Evolutionary conservation across 30 jellyfish, hydroid and myxozoan genomes (phyloP).

Genomic region (Aurelia sp.): DNA sequence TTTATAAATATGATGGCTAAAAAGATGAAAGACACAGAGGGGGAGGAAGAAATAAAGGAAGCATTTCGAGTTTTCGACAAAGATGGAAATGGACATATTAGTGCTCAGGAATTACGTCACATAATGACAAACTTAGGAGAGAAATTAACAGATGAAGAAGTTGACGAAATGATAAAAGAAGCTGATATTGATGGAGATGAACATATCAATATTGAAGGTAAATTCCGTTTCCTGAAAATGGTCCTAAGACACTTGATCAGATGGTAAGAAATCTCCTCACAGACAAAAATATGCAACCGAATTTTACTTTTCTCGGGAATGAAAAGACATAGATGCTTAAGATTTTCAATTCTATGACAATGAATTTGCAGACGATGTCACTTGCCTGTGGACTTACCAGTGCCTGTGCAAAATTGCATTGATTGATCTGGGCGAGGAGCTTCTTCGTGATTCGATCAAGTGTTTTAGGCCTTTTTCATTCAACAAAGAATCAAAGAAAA

Average conservation of each 20-base stretch:
- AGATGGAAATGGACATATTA: conserved; percentile 84
- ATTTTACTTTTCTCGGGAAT: too few species aligned
- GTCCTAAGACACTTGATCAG: background rate
- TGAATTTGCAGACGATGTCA: too few species aligned
- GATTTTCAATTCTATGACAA: too few species aligned
- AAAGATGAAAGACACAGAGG: conserved; percentile 86
- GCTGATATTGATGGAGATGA: conserved; percentile 95
- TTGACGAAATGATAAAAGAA: conserved; percentile 85
- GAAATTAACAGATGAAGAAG: conserved; percentile 85
- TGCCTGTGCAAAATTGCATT: too few species aligned
- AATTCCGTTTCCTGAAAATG: background rate
- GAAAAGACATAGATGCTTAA: too few species aligned
- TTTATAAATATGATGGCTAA: conserved; percentile 95
- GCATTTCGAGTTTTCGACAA: conserved; percentile 90
- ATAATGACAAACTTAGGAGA: conserved; percentile 92
- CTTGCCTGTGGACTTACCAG: too few species aligned
- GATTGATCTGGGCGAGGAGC: too few species aligned
- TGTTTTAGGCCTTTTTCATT: too few species aligned
- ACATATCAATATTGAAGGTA: conserved; percentile 83
- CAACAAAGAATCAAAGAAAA: too few species aligned
- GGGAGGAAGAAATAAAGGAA: conserved; percentile 94
- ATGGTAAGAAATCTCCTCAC: too few species aligned
- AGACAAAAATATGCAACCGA: too few species aligned
- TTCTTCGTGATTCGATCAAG: too few species aligned
- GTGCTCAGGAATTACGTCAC: conserved; percentile 87